Conservation (phyloP, 1,140 invertebrate species). For the Rhyzopertha dominica region DNA sequence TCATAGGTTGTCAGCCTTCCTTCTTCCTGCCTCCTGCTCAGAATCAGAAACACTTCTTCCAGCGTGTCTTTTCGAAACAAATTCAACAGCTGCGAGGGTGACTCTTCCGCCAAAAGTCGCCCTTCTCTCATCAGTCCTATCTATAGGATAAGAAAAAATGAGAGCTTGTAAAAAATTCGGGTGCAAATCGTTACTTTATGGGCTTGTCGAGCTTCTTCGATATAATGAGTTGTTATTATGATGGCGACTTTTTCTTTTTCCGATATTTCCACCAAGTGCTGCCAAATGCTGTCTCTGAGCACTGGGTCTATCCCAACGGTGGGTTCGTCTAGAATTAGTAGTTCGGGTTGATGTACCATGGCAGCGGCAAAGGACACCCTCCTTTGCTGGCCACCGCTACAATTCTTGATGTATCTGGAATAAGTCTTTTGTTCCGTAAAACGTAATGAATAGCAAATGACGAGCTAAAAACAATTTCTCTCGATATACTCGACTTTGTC, state of each 20-base stretch:
- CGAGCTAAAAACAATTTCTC: no score
- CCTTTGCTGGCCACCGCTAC: conserved; percentile 85
- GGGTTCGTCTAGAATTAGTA: conserved; percentile 88
- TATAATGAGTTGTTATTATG: conserved; percentile 93
- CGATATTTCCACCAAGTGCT: conserved; percentile 73
- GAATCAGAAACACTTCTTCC: conserved; percentile 68
- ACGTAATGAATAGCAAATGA: no score
- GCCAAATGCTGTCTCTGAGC: conserved; percentile 87
- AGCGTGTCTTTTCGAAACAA: conserved; percentile 60
- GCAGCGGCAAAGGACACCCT: conserved; percentile 82
- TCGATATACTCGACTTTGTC: no score
- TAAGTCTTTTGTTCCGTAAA: no score
- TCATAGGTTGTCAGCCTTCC: conserved; percentile 1
- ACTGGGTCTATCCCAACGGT: conserved; percentile 90
- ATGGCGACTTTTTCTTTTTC: conserved; percentile 62
- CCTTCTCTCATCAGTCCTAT: conserved; percentile 87
- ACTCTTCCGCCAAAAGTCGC: conserved; percentile 76
- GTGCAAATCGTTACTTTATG: conserved; percentile 60
- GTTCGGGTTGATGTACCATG: conserved; percentile 79
- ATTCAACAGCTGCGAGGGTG: conserved; percentile 62
- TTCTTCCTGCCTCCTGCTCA: conserved; percentile 60
- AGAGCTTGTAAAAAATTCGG: no score
- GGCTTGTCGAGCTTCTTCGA: conserved; percentile 84
- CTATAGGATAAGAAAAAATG: conserved; percentile 45
- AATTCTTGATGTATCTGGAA: conserved; percentile 54